These are phyloP conservation scores for Selene dorsalis DNA, from an alignment of 2,797 vertebrate species.

Conservation along the genomic window DNA sequence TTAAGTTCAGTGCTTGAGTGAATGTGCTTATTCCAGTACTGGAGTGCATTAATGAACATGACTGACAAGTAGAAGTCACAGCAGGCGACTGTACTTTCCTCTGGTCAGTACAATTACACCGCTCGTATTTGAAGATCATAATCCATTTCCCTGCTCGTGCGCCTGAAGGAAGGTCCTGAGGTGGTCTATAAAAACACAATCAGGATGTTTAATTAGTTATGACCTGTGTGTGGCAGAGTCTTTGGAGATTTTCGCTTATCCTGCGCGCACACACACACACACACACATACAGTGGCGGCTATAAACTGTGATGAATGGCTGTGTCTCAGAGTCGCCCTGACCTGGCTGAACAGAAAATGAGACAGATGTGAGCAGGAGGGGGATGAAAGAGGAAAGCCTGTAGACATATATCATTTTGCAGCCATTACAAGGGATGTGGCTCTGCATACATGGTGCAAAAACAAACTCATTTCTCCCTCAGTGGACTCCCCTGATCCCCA, in stretches of 20 bases:
- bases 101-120: not conserved
- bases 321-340: conserved; percentile 41
- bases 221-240: conserved; percentile 41
- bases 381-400: conserved; percentile 31
- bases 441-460: conserved; percentile 3
- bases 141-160: conserved; percentile 4
- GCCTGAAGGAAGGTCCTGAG: conserved; percentile 8
- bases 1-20: not conserved
- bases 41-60: not conserved
- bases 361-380: conserved; percentile 15
- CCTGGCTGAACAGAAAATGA: conserved; percentile 39
- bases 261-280: conserved; percentile 12
- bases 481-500: not conserved
- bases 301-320: conserved; percentile 40
- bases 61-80: conserved; percentile 3
- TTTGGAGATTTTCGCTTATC: conserved; percentile 7
- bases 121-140: not conserved
- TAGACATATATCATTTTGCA: conserved; percentile 51
- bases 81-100: not conserved
- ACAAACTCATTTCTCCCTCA: conserved; percentile 22
- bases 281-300: conserved; percentile 5
- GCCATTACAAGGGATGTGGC: conserved; percentile 33
- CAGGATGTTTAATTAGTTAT: conserved; percentile 70
- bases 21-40: not conserved
- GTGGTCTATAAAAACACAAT: conserved; percentile 37